phyloP scores from a whole-genome alignment of 2,113 vertebrate species.

The human (Homo sapiens) region GRCh38 chr2:13508501-13509000 shows the following conservation, averaged over 20 bases:
- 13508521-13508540: not conserved
- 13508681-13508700: not conserved
- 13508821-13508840: not conserved
- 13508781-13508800: not conserved
- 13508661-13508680: not conserved
- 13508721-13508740: not conserved
- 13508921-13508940: conserved; percentile 56
- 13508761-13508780: not conserved
- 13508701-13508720: not conserved
- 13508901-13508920: conserved; percentile 54
- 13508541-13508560: not conserved
- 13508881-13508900: not conserved
- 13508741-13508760: not conserved
- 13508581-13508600: not conserved
- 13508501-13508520: not conserved
- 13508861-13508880: conserved; percentile 18
- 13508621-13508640: not conserved
- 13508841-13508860: conserved; percentile 19
- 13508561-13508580: not conserved
- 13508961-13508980: conserved; percentile 5
- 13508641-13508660: not conserved
- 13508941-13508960: conserved; percentile 57
- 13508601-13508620: not conserved
- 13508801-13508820: not conserved
- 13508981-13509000: not conserved